These are phyloP conservation scores for Hafferia zeledoni DNA, from an alignment of 2,797 vertebrate genomes.

Conservation along the genomic window DNA sequence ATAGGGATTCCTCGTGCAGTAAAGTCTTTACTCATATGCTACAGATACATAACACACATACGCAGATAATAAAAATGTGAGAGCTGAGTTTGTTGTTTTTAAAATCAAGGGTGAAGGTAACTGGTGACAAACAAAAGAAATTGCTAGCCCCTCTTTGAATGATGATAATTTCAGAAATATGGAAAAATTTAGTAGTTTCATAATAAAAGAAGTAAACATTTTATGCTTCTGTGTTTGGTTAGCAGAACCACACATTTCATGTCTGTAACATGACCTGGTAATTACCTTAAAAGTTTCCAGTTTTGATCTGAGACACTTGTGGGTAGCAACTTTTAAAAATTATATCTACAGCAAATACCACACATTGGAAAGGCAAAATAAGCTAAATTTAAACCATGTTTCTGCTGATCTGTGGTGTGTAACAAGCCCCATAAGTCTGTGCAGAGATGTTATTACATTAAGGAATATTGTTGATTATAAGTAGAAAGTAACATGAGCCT, in stretches of 20 bases:
- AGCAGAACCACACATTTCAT: slow-evolving; percentile 10
- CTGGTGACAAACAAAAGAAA: background rate
- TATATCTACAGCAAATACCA: background rate
- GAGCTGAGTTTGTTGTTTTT: background rate
- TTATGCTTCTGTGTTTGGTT: slow-evolving; percentile 23
- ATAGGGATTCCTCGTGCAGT: background rate
- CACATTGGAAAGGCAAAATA: background rate
- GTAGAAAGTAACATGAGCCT: background rate
- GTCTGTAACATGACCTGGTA: background rate
- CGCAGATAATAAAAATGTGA: background rate
- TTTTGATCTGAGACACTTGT: slow-evolving; percentile 21
- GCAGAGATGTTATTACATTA: background rate
- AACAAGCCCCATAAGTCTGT: background rate
- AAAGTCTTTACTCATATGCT: background rate
- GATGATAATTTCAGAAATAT: slow-evolving; percentile 6
- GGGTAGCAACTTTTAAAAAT: slow-evolving; percentile 22
- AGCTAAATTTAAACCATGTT: slow-evolving; percentile 16
- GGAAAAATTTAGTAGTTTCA: slow-evolving; percentile 26
- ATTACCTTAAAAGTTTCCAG: slow-evolving; percentile 31
- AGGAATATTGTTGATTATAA: background rate
- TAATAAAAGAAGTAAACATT: slow-evolving; percentile 18
- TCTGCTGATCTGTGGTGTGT: background rate
- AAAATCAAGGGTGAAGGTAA: background rate
- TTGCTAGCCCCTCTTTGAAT: background rate
- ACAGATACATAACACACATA: background rate